These are phyloP conservation scores for Rhynchopsitta pachyrhyncha DNA, from an alignment of 2,113 vertebrate species.

Conservation along the genomic window DNA sequence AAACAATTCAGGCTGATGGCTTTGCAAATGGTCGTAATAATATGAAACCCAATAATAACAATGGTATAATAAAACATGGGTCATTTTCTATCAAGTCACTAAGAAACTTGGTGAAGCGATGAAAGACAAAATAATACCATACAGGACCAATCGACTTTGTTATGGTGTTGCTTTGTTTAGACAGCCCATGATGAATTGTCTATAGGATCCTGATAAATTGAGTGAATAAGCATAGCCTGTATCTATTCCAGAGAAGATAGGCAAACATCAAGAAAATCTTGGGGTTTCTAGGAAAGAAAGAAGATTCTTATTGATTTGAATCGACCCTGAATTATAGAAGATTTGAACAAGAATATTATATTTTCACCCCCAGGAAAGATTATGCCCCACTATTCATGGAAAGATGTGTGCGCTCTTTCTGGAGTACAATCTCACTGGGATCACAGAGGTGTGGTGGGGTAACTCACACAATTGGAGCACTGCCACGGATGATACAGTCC, in stretches of 20 bases:
- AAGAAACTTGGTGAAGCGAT: neutral
- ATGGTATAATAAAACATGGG: neutral
- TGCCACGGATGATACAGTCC: neutral
- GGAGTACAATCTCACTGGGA: neutral
- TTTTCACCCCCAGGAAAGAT: rapidly evolving
- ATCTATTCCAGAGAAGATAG: neutral
- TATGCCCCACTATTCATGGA: neutral
- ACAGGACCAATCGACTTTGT: neutral
- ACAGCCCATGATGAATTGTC: neutral
- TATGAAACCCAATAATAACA: neutral
- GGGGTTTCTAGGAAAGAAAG: rapidly evolving
- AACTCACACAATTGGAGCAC: neutral
- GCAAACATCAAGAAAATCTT: neutral
- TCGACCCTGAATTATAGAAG: neutral
- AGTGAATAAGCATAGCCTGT: neutral
- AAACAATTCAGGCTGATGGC: neutral
- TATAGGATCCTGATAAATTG: neutral
- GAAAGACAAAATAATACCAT: neutral
- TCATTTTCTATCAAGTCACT: conserved; percentile 1
- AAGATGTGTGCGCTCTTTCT: neutral
- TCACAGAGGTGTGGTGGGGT: neutral
- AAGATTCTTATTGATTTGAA: neutral
- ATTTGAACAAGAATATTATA: neutral
- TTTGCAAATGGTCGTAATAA: neutral
- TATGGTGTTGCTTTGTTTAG: neutral